Percentiles rank a stretch among this genome's conserved stretches.
phyloP scores from a whole-genome alignment of 2,797 vertebrate genomes.

The Enteromius fasciolatus region DNA sequence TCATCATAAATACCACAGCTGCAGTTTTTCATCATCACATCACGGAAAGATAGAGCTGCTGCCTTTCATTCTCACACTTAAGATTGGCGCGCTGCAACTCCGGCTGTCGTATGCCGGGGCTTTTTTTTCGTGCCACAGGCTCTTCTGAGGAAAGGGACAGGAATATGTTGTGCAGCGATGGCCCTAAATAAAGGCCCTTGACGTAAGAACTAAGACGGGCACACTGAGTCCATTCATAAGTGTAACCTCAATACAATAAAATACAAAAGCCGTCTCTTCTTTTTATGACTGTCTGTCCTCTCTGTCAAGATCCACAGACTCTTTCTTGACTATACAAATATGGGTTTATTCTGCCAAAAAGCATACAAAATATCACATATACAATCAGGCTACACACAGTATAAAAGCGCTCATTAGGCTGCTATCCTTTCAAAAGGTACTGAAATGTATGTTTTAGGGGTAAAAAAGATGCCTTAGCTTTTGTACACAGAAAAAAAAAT shows the following conservation, averaged over 20 bases:
- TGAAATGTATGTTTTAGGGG: neutral
- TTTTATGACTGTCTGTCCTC: neutral
- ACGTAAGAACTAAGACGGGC: conserved; percentile 67
- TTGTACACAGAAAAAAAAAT: neutral
- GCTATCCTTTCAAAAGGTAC: neutral
- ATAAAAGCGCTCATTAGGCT: neutral
- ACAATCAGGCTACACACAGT: neutral
- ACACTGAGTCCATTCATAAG: conserved; percentile 76
- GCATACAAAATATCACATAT: neutral
- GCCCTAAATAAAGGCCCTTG: conserved; percentile 59
- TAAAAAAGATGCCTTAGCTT: neutral
- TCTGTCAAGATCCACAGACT: conserved; percentile 68
- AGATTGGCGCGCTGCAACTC: neutral
- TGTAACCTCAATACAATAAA: conserved; percentile 58
- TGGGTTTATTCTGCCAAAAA: neutral
- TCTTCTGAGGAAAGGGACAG: neutral
- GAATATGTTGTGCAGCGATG: neutral
- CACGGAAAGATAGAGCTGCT: neutral
- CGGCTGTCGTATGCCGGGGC: neutral
- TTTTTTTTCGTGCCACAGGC: neutral
- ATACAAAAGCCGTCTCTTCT: conserved; percentile 56
- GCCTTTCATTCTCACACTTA: conserved; percentile 6
- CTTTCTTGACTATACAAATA: conserved; percentile 72
- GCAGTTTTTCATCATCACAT: neutral
- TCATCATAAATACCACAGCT: conserved; percentile 46